A percentile compares a stretch with the other conserved stretches of the same genome.
These are phyloP conservation scores for Natrix natrix DNA, from an alignment of 2,797 vertebrate genomes.

Conservation along the genomic window DNA sequence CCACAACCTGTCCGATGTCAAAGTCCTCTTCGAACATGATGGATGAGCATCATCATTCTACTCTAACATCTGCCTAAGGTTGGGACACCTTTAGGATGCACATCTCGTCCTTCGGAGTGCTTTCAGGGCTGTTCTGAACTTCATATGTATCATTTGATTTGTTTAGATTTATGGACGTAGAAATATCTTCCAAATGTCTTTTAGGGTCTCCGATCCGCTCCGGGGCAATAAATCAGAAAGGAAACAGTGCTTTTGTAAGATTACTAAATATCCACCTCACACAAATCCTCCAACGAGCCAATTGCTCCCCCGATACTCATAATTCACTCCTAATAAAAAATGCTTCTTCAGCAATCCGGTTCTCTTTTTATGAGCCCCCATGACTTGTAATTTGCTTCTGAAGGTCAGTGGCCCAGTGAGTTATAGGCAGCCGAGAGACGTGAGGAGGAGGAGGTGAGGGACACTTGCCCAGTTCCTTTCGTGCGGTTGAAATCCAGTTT, in stretches of 20 bases:
- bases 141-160: background rate
- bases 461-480: background rate
- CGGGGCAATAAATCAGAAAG: background rate
- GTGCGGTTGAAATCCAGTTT: background rate
- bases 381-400: background rate
- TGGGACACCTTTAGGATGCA: background rate
- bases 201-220: background rate
- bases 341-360: background rate
- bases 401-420: background rate
- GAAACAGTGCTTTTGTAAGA: conserved; percentile 15
- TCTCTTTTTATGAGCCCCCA: background rate
- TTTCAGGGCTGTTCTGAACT: background rate
- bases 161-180: background rate
- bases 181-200: background rate
- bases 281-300: background rate
- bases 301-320: background rate
- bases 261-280: conserved; percentile 9
- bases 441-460: background rate
- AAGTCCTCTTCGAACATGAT: too few species aligned
- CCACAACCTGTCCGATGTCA: too few species aligned
- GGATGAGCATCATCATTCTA: too few species aligned
- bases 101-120: background rate
- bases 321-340: background rate
- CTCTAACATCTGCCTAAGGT: background rate
- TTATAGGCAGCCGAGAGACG: background rate